phyloP scores from a whole-genome alignment of 2,888 invertebrate genomes.

The Leuctra nigra region DNA sequence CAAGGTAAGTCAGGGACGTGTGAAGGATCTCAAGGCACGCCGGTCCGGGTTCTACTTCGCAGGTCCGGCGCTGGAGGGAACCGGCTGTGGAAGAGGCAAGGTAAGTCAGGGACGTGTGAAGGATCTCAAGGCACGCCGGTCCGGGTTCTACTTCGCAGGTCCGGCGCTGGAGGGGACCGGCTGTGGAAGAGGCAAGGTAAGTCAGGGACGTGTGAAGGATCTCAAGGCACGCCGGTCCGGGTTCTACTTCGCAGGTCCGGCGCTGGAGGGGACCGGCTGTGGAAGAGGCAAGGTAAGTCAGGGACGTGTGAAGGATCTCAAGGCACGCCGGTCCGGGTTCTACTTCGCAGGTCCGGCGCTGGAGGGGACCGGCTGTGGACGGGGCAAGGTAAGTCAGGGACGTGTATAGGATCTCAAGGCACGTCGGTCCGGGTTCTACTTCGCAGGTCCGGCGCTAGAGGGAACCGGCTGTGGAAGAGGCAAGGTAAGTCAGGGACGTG shows the following conservation, averaged over 20 bases:
- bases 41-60: constrained; percentile 67
- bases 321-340: constrained; percentile 63
- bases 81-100: constrained; percentile 57
- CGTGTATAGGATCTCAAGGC: too few species aligned
- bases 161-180: constrained; percentile 74
- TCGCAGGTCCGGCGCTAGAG: constrained; percentile 73
- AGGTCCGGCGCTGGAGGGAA: constrained; percentile 76
- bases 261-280: constrained; percentile 71
- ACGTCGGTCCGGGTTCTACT: constrained; percentile 64
- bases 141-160: constrained; percentile 68
- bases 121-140: too few species aligned
- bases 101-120: too few species aligned
- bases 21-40: too few species aligned
- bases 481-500: too few species aligned
- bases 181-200: constrained; percentile 58
- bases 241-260: constrained; percentile 71
- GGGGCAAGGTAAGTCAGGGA: constrained; percentile 52
- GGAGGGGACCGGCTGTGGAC: constrained; percentile 69
- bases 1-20: constrained; percentile 44
- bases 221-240: constrained; percentile 65
- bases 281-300: constrained; percentile 55
- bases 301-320: too few species aligned
- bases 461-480: constrained; percentile 64
- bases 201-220: too few species aligned
- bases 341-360: constrained; percentile 75